Base-by-base conservation (phyloP, 2,888 invertebrate genomes). In the Exocentrus adspersus region DNA sequence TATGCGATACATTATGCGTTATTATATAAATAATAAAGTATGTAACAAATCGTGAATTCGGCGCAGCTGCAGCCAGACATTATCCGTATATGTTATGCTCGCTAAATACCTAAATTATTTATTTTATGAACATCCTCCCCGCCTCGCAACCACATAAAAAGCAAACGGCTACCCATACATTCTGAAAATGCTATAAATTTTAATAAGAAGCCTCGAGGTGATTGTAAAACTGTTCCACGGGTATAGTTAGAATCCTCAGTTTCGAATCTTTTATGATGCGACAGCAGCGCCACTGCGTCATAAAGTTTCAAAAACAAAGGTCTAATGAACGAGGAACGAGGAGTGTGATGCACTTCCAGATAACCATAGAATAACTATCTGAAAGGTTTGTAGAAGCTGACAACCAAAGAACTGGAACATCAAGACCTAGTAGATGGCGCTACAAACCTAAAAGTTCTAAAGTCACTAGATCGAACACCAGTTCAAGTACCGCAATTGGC, bases 171-270 rank as follows among this genome's bases (percentile, higher is more conserved):
- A 46, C 46, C 17, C 46, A 54, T 61, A 48, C 53, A 54, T 54
- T 61, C 54, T 61, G 54, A 54, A 37, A 53, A 46, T 45, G 54
- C 61, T 41, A 61, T 61, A 61, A 61, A 61, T 61, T 54, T 61
- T 61, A 61, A 61, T 61, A 52, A 54, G 32, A 17, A 42, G 17
- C 43, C 60, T 52, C 60, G 30, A n/a, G 60, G 45, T 43, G 60
- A 43, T 43, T 60, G 51, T 60, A 60, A 51, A 60, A 52, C 43
- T 60, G 45, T 56, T 45, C 56, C 45, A 19, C 45, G 60, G 51
- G 51, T 68, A 63, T 60, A 63, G 56, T 17, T 50, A 50, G 65
- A 58, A 59, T 62, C 60, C 62, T 63, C 65, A 59, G 60, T 56
- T 62, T 30, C 43, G 21, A 63, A 41, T 54, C 54, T 28, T 54